Base-by-base conservation (phyloP, 2,888 invertebrate genomes). In the Bombyx huttoni region DNA sequence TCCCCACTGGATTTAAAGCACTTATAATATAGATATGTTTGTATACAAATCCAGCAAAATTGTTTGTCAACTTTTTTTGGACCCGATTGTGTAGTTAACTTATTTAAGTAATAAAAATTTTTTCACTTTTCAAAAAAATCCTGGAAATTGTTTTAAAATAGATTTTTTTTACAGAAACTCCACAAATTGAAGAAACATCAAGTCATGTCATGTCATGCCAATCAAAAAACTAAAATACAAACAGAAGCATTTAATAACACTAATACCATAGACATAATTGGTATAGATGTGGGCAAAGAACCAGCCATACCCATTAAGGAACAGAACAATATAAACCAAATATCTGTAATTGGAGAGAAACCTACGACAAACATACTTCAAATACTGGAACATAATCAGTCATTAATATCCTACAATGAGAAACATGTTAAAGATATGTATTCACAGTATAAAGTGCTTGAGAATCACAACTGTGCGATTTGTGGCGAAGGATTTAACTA, bases 181-280 rank as follows among this genome's bases (percentile, higher is more conserved):
- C 87, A 88, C 58, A 84, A 79, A 63, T 48, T 73, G 47, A 83
- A 79, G 56, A 87, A 87, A 51, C 87, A 88, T 57, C 74, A 77
- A 58, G 61, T 77, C 8, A 49, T 58, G 0, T 24, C 24, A 24
- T 24, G 24, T 24, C 24, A 24, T 24, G 24, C 24, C 24, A 24
- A 5, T 24, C 68, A 68, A 40, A 60, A 56, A 34, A 40, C 58
- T 0, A 75, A 75, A 58, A 53, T 60, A n/a, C 75, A 69, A 57
- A 74, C 66, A 56, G 77, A 80, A 50, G 59, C 57, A 7, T 75
- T 64, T 49, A 77, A 72, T 51, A 75, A 68, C 51, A 73, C 64
- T 49, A 68, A 65, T 48, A 80, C 78, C 48, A 80, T 84, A 54
- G 85, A 85, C 55, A 81, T 86, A 40, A 79, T 82, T 49, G 77